Percentiles rank a stretch among this genome's conserved stretches.
Conservation (phyloP, 1,140 invertebrate genomes). For the Tetranychus cinnabarinus region DNA sequence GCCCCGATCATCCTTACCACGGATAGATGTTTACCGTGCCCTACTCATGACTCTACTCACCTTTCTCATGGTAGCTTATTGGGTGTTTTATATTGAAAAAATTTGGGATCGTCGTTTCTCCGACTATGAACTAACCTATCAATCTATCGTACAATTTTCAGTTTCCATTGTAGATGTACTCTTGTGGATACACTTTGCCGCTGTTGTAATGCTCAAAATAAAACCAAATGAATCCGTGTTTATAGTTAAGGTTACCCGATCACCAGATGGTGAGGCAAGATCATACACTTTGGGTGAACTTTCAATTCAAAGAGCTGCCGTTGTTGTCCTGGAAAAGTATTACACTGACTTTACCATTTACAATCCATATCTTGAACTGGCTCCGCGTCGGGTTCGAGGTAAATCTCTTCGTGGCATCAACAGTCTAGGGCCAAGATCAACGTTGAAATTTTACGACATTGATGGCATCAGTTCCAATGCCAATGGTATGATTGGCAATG, state of each 20-base stretch:
- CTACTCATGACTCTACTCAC: constrained; percentile 66
- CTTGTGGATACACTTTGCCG: constrained; percentile 81
- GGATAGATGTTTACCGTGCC: constrained; percentile 72
- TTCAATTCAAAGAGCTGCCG: constrained; percentile 79
- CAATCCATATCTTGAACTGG: constrained; percentile 78
- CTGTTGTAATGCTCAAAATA: constrained; percentile 72
- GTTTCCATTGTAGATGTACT: constrained; percentile 72
- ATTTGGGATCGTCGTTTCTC: constrained; percentile 26
- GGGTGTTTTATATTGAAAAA: constrained; percentile 89
- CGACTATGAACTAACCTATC: constrained; percentile 14
- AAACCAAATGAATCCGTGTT: constrained; percentile 65
- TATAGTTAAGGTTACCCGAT: constrained; percentile 57
- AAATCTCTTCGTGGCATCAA: not conserved
- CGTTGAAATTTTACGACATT: constrained; percentile 91
- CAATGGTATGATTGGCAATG: not conserved
- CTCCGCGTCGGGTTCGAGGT: constrained; percentile 38
- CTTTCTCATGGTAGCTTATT: constrained; percentile 79
- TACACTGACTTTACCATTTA: constrained; percentile 89
- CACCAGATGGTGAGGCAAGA: constrained; percentile 57
- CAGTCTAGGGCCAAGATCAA: constrained; percentile 16
- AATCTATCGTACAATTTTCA: constrained; percentile 57
- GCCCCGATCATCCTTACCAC: constrained; percentile 59
- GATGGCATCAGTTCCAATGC: constrained; percentile 32
- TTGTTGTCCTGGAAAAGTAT: constrained; percentile 78
- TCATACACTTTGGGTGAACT: constrained; percentile 64